These are phyloP conservation scores for Eurois occulta DNA, from an alignment of 2,888 invertebrate species.

Conservation along the genomic window DNA sequence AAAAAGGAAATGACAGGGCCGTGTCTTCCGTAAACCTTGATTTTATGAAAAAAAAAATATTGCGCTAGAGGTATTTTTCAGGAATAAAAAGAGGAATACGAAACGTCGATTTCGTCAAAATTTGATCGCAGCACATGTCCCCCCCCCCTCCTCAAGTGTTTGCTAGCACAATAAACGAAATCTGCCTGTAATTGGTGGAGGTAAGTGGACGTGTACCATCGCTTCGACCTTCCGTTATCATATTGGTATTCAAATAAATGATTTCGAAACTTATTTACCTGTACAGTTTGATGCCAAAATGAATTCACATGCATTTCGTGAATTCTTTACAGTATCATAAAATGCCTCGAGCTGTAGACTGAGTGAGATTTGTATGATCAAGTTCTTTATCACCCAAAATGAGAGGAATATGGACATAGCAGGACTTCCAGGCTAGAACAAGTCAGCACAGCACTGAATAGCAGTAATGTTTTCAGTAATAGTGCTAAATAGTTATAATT, in stretches of 20 bases:
- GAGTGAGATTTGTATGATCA: neutral
- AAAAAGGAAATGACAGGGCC: no score
- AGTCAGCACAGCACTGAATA: neutral
- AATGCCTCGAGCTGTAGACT: constrained; percentile 3
- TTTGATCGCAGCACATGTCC: no score
- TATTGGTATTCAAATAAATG: neutral
- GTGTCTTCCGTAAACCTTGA: no score
- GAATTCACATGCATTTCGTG: constrained; percentile 1
- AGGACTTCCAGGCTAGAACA: neutral
- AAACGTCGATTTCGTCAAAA: no score
- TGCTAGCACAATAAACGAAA: no score
- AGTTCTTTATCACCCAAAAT: neutral
- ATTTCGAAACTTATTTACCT: neutral
- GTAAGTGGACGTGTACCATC: no score
- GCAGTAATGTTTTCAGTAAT: neutral
- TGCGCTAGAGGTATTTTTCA: no score
- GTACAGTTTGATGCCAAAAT: constrained; percentile 9
- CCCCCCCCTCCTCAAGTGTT: constrained; percentile 4
- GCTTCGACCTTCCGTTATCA: no score
- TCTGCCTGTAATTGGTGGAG: no score
- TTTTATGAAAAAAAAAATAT: no score
- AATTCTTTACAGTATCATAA: neutral
- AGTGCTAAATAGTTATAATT: neutral
- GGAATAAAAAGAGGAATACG: no score
- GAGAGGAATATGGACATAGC: neutral